Conservation (phyloP, 2,888 invertebrate genomes). For the Cordilura impudica region DNA sequence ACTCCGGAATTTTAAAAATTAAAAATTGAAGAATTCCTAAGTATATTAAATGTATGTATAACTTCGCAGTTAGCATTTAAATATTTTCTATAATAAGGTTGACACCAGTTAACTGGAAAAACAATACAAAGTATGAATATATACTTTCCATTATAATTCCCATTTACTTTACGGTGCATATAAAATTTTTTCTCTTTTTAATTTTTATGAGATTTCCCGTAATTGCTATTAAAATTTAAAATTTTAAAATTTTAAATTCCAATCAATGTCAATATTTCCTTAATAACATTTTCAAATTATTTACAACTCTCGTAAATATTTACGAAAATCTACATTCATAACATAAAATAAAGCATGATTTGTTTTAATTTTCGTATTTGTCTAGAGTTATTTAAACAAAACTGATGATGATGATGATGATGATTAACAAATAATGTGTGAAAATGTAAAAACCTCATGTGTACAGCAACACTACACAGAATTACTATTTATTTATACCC, state of each 20-base stretch:
- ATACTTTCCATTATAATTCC: no score
- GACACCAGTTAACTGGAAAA: no score
- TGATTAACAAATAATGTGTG: conserved; percentile 57
- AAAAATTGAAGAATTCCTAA: no score
- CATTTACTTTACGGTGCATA: no score
- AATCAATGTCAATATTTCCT: background rate
- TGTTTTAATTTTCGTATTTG: background rate
- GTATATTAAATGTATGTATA: no score
- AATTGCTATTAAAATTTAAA: background rate
- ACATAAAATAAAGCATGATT: background rate
- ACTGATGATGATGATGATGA: conserved; percentile 17
- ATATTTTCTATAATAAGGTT: no score
- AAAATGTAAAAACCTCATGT: conserved; percentile 34
- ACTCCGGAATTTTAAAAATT: no score
- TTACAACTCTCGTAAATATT: background rate
- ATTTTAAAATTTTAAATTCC: background rate
- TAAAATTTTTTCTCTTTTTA: no score
- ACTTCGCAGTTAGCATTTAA: no score
- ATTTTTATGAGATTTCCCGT: no score
- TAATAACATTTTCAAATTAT: background rate
- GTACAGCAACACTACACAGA: background rate
- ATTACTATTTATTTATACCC: background rate
- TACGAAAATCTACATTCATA: background rate
- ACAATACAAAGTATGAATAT: no score
- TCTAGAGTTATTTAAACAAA: background rate